phyloP scores from a whole-genome alignment of 2,888 invertebrate species.

The Crioceris asparagi region DNA sequence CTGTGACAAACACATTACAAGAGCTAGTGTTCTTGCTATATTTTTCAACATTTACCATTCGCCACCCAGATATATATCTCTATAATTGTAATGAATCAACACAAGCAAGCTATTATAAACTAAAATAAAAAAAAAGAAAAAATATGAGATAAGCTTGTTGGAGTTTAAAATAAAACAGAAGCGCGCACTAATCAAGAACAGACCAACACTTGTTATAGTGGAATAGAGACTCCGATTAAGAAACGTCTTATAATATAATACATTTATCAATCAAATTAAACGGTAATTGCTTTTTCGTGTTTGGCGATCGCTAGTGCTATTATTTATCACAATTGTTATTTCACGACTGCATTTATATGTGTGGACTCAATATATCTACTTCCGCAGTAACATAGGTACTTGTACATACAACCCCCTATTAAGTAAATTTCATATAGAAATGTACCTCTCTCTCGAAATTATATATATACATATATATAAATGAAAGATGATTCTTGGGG shows the following conservation, averaged over 20 bases:
- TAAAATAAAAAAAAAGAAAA: slow-evolving; percentile 21
- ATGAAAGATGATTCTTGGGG: no score
- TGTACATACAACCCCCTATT: no score
- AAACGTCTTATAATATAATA: slow-evolving; percentile 12
- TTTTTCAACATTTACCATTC: slow-evolving; percentile 19
- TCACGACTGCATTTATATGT: no score
- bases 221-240: slow-evolving; percentile 16
- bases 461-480: no score
- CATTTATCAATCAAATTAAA: slow-evolving; percentile 18
- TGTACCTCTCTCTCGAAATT: no score
- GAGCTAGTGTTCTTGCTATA: slow-evolving; percentile 12
- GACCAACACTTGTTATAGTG: slow-evolving; percentile 21
- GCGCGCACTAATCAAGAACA: slow-evolving; percentile 18
- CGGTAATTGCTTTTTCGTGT: slow-evolving; percentile 17
- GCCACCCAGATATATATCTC: slow-evolving; percentile 24
- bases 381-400: no score
- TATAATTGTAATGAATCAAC: slow-evolving; percentile 24
- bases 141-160: slow-evolving; percentile 10
- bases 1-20: no score
- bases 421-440: no score
- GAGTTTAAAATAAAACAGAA: slow-evolving; percentile 24
- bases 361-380: no score
- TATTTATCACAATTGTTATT: slow-evolving; percentile 5
- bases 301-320: slow-evolving; percentile 8
- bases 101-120: slow-evolving; percentile 23